Evolutionary conservation across 2,888 invertebrate species (phyloP).

Genomic region (Drosophila birchii): DNA sequence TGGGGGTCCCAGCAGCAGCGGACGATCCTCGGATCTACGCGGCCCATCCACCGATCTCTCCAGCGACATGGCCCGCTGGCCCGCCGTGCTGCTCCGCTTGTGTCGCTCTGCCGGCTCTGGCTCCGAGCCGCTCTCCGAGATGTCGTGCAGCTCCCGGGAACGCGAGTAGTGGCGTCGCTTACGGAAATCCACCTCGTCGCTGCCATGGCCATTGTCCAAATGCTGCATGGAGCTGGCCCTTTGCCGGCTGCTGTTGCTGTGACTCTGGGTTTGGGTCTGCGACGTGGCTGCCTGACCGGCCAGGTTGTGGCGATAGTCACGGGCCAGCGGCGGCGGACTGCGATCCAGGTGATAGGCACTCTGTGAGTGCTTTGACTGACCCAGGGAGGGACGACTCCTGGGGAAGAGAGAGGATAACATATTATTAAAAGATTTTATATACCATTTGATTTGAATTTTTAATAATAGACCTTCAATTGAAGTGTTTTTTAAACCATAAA

Average conservation of each 20-base stretch:
- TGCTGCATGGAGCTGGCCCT: constrained; percentile 84
- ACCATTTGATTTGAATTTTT: too few relatives aligned
- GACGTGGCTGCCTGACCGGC: constrained; percentile 50
- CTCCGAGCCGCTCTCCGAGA: constrained; percentile 85
- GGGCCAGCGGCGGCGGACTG: constrained; percentile 72
- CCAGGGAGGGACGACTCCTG: constrained; percentile 75
- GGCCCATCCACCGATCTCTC: constrained; percentile 62
- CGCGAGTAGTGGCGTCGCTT: constrained; percentile 84
- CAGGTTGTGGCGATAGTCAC: constrained; percentile 75
- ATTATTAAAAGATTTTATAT: not conserved
- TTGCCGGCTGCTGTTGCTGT: constrained; percentile 61
- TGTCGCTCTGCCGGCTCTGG: constrained; percentile 81
- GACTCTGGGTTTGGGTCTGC: constrained; percentile 19
- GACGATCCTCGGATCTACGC: constrained; percentile 68
- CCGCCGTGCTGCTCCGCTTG: constrained; percentile 60
- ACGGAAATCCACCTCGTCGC: constrained; percentile 83
- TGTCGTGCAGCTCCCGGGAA: constrained; percentile 85
- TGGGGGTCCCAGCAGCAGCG: constrained; percentile 80
- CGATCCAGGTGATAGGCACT: constrained; percentile 84
- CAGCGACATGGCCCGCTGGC: constrained; percentile 69
- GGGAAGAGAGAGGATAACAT: not conserved
- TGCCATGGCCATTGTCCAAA: constrained; percentile 75
- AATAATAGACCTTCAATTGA: too few relatives aligned
- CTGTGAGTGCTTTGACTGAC: constrained; percentile 83
- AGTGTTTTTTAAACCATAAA: too few relatives aligned